Evolutionary conservation across 2,888 invertebrate species (phyloP).

Genomic region (Pelosia muscerda): DNA sequence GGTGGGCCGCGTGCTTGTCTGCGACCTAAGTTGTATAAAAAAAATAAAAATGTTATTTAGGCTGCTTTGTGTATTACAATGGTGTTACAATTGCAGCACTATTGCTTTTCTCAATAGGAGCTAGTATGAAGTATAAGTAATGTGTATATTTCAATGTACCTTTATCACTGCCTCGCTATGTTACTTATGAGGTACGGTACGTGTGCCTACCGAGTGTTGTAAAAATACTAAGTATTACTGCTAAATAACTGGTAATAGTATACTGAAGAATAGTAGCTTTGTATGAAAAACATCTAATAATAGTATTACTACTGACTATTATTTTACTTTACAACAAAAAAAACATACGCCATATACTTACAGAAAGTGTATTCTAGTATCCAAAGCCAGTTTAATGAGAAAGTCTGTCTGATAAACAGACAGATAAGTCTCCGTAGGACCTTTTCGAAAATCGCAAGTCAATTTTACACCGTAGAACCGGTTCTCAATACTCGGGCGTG

Average conservation of each 20-base stretch:
- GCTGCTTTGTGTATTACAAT: background rate
- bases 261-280: too few species aligned
- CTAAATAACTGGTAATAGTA: background rate
- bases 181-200: background rate
- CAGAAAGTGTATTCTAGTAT: background rate
- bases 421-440: constrained; percentile 6
- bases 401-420: constrained; percentile 14
- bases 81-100: too few species aligned
- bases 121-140: too few species aligned
- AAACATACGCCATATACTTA: background rate
- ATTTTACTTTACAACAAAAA: too few species aligned
- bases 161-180: background rate
- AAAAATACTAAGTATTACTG: too few species aligned
- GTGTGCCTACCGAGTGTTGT: too few species aligned
- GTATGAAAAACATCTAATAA: too few species aligned
- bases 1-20: too few species aligned
- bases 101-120: background rate
- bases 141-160: background rate
- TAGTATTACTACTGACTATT: too few species aligned
- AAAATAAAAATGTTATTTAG: background rate
- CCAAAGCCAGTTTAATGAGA: constrained; percentile 18
- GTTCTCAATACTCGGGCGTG: constrained; percentile 22
- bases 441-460: constrained; percentile 14
- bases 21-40: too few species aligned
- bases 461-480: constrained; percentile 19